These are phyloP conservation scores for Hapalemur alaotrensis DNA, from an alignment of 2,797 vertebrate genomes.

Conservation along the genomic window DNA sequence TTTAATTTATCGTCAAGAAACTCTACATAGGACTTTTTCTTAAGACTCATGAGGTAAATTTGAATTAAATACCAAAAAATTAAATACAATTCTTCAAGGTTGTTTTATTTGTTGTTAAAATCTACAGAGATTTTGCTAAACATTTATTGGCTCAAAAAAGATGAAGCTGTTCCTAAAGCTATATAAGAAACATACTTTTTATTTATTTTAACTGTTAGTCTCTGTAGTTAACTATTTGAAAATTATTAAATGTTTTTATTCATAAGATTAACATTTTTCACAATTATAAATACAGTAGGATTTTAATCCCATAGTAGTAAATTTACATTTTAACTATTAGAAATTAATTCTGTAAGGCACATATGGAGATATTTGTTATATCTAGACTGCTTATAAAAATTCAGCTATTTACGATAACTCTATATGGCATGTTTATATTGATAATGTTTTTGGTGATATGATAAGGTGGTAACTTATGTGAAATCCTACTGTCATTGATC, in stretches of 20 bases:
- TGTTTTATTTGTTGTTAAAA: neutral
- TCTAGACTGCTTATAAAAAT: neutral
- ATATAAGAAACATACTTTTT: neutral
- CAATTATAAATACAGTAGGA: neutral
- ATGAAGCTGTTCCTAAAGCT: neutral
- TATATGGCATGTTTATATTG: neutral
- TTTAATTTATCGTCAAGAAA: neutral
- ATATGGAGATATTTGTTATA: neutral
- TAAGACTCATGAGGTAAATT: neutral
- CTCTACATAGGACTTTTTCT: neutral
- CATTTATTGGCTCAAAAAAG: neutral
- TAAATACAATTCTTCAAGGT: neutral
- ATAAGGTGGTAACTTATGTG: too few species aligned
- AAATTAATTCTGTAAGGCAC: neutral
- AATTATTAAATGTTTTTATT: neutral
- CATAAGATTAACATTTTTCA: neutral
- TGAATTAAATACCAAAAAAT: neutral
- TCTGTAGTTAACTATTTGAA: neutral
- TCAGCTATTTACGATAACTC: neutral
- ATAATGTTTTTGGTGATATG: neutral
- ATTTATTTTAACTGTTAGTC: neutral
- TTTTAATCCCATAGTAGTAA: neutral
- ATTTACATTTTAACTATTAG: neutral
- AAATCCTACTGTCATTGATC: neutral
- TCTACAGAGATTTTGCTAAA: neutral